These are phyloP conservation scores for Diglossa cyanea DNA, from an alignment of 2,797 vertebrate species.

Conservation along the genomic window DNA sequence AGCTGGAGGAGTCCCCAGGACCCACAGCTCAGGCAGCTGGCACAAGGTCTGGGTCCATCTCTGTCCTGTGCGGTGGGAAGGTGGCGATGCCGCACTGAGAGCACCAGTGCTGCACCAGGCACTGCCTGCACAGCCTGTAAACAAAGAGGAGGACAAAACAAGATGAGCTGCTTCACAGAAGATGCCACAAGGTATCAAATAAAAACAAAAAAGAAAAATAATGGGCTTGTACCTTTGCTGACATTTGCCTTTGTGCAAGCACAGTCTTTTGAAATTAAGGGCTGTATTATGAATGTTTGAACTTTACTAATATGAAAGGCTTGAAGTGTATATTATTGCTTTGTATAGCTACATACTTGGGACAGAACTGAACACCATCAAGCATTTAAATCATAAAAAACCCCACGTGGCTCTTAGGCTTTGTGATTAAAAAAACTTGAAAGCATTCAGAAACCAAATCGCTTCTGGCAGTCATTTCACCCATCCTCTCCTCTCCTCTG, in stretches of 20 bases:
- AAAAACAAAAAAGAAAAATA: neutral
- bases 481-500: neutral
- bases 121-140: neutral
- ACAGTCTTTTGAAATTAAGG: neutral
- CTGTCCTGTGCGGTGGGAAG: neutral
- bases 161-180: slow-evolving; percentile 6
- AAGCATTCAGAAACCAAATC: neutral
- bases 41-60: slow-evolving; percentile 19
- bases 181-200: neutral
- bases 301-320: neutral
- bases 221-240: neutral
- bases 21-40: slow-evolving; percentile 56
- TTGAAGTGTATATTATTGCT: neutral
- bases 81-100: neutral
- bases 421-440: neutral
- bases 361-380: neutral
- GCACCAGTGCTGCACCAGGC: neutral
- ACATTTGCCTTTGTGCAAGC: neutral
- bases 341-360: neutral
- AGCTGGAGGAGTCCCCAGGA: slow-evolving; percentile 34
- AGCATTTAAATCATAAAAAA: neutral
- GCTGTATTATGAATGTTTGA: neutral
- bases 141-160: slow-evolving; percentile 45
- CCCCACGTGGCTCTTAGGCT: neutral
- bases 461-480: neutral